A percentile compares a stretch with the other conserved stretches of the same genome.
Conservation (phyloP, 35 echinoderm and acorn worm species). For the Eucidaris tribuloides region DNA sequence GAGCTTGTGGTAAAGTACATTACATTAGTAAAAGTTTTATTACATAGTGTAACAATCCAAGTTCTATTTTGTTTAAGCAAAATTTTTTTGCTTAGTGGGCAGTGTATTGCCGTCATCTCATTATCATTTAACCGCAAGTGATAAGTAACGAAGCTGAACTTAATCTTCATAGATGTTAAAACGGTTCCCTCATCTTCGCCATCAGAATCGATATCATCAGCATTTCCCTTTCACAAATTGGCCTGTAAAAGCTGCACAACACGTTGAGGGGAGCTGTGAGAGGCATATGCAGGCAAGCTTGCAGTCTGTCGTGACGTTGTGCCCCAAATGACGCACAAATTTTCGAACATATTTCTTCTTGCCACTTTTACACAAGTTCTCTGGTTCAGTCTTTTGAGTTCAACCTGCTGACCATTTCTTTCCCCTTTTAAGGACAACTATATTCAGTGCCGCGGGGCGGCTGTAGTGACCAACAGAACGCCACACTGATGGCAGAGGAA, state of each 20-base stretch:
- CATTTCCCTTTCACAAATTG: not conserved
- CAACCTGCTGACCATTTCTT: not conserved
- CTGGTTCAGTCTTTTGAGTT: not conserved
- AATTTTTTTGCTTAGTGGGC: too few species aligned
- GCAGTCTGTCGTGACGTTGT: not conserved
- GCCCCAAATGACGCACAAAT: not conserved
- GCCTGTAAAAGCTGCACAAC: not conserved
- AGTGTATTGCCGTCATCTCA: too few species aligned
- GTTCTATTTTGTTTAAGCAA: too few species aligned
- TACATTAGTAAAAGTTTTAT: too few species aligned
- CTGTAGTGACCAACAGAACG: slow-evolving; percentile 6
- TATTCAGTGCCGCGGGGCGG: not conserved
- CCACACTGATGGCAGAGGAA: not conserved
- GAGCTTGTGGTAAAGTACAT: too few species aligned
- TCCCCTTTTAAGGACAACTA: slow-evolving; percentile 1
- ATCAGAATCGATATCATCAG: not conserved
- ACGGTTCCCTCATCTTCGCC: not conserved
- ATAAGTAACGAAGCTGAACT: too few species aligned
- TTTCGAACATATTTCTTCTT: not conserved
- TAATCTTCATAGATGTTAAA: not conserved
- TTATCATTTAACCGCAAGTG: too few species aligned
- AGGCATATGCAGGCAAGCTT: not conserved
- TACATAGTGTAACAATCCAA: too few species aligned
- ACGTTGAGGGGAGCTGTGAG: not conserved
- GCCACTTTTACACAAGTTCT: slow-evolving; percentile 15